Evolutionary conservation across 2,797 vertebrate species (phyloP), one percentile per base, ranked within the genome.

Genomic region (Cuculus canorus): DNA sequence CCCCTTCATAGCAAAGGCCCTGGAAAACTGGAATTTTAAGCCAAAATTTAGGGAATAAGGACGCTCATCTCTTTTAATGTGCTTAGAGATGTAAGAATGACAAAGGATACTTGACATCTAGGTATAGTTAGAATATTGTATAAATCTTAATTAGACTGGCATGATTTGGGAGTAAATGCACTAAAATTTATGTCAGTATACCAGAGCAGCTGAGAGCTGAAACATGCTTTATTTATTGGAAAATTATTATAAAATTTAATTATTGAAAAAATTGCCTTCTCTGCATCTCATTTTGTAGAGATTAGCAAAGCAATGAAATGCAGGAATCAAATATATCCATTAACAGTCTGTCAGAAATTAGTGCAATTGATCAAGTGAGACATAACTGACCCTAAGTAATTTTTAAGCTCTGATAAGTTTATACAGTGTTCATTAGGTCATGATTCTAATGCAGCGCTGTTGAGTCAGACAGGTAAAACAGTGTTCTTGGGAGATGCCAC

Each of bases 311-410:
- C 65, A 91, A 39, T 69, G 53, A 95, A 92, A 88, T 68, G 86
- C 14, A 88, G 65, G 54, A 95, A 96, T 84, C 56, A 92, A 95
- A 95, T 93, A 75, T 56, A 72, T 69, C 76, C 35, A 45, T 78
- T 90, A 95, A 87, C 19, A 77, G 53, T 48, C 61, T 61, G 93
- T 95, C 82, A 87, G 52, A 92, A 94, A 94, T 92, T 82, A 82
- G 7, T 48, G 61, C 52, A 93, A 56, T 72, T 79, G 54, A 95
- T 88, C 88, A 92, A 57, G 45, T 64, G 70, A 72, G 63, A 70
- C 61, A 64, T 73, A 84, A 87, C 30, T 64, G 32, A 86, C 54
- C 37, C 32, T 43, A 79, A 83, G 52, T 37, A 75, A 69, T 53
- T 87, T 90, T 84, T 77, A 85, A 89, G 35, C 37, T 92, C 59